A percentile compares a stretch with the other conserved stretches of the same genome.
phyloP scores from a whole-genome alignment of 2,113 vertebrate genomes.

The Tamias sibiricus region DNA sequence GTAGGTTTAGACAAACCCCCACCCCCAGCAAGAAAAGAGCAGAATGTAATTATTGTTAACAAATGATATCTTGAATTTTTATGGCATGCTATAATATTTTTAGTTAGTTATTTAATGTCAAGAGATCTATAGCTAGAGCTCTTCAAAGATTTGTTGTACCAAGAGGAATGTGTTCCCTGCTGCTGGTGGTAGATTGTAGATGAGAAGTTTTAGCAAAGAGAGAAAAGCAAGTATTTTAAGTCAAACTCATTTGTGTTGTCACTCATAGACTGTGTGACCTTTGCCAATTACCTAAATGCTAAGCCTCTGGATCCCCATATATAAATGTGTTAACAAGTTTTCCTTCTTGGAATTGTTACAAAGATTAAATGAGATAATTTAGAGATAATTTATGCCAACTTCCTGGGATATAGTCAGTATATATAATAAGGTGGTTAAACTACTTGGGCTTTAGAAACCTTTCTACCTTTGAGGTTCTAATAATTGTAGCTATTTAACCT shows the following conservation, averaged over 20 bases:
- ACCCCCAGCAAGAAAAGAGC: background rate
- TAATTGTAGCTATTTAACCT: background rate
- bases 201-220: background rate
- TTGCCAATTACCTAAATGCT: background rate
- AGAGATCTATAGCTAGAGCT: background rate
- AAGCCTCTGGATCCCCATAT: background rate
- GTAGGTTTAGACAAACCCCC: background rate
- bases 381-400: background rate
- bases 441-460: background rate
- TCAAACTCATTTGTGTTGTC: background rate
- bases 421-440: background rate
- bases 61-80: slow-evolving; percentile 25
- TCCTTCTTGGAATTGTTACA: background rate
- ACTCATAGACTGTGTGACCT: background rate
- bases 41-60: background rate
- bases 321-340: background rate
- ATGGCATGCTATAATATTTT: background rate
- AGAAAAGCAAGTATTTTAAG: background rate
- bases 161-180: background rate
- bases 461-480: background rate
- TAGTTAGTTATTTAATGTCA: background rate
- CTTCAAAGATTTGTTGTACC: background rate
- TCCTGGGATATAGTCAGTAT: background rate
- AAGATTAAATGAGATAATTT: slow-evolving; percentile 29
- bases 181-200: background rate